These are phyloP conservation scores for Pardalotus punctatus DNA, from an alignment of 2,113 vertebrate genomes.

Conservation along the genomic window DNA sequence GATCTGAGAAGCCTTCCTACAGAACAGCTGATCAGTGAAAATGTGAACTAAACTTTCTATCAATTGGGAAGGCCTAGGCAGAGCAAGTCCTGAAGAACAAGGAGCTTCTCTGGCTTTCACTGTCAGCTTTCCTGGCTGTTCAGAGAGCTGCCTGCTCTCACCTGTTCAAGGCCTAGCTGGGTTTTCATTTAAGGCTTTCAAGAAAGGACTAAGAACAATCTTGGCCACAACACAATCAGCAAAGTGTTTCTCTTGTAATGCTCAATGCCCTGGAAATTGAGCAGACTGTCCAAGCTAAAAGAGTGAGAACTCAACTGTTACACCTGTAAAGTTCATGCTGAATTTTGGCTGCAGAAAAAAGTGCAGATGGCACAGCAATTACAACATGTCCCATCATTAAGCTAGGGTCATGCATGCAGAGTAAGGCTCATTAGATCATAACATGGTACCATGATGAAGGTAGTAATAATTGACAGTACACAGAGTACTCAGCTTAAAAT, in stretches of 20 bases:
- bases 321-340: background rate
- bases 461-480: background rate
- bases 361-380: background rate
- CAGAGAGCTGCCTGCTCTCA: background rate
- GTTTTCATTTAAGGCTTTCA: background rate
- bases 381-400: background rate
- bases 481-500: slow-evolving; percentile 15
- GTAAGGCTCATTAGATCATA: background rate
- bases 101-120: background rate
- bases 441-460: background rate
- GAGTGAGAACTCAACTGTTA: background rate
- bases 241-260: background rate
- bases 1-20: background rate
- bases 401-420: background rate
- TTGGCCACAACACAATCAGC: background rate
- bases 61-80: background rate
- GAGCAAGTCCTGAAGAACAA: background rate
- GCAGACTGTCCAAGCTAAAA: background rate
- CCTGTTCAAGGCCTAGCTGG: background rate
- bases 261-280: background rate
- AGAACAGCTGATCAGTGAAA: background rate
- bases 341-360: background rate
- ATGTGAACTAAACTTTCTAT: background rate
- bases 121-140: background rate
- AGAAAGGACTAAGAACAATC: background rate